Evolutionary conservation across 2,888 invertebrate genomes (phyloP), one percentile per base, ranked within the genome.

Genomic region (Acrobasis repandana): DNA sequence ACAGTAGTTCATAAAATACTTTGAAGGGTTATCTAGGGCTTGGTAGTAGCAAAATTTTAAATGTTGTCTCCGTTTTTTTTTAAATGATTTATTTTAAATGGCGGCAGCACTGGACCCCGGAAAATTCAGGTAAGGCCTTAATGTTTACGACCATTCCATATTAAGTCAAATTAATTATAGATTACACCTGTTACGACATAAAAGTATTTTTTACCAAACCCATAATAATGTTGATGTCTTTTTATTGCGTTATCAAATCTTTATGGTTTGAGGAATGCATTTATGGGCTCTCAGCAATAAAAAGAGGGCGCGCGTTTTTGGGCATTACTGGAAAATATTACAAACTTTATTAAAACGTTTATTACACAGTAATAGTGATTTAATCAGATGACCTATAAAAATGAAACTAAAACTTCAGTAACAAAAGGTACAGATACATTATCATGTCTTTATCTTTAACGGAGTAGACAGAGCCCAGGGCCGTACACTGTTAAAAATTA

Each of bases 181-280:
- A 38, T 20, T 54, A 14, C 8, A 11, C 6, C 14, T 5, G 2
- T 10, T 1, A 3, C 16, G 28, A 57, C 57, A 61, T 57, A 52
- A 57, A 61, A 61, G 33, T 52, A 18, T 61, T 61, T 48, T 56
- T 52, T 54, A 60, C 60, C 52, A 16, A 46, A 38, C 47, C 58
- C 46, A 61, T 61, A 57, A 61, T 61, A 61, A 48, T 52, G 47
- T 58, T 60, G 43, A 60, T 51, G 58, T 51, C 58, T 48, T 58
- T 61, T 61, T 61, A 61, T 52, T 58, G 18, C 16, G 48, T 33
- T 43, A 58, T 61, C 61, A 61, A 61, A 61, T 61, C 58, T 61
- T 61, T 61, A 60, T 60, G 60, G 52, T n/a, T 14, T 43, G 56
- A n/a, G 60, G 43, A 34, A 54, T 52, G 60, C 52, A 52, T 60